phyloP scores from a whole-genome alignment of 2,113 vertebrate species.

The Hymenochirus boettgeri region DNA sequence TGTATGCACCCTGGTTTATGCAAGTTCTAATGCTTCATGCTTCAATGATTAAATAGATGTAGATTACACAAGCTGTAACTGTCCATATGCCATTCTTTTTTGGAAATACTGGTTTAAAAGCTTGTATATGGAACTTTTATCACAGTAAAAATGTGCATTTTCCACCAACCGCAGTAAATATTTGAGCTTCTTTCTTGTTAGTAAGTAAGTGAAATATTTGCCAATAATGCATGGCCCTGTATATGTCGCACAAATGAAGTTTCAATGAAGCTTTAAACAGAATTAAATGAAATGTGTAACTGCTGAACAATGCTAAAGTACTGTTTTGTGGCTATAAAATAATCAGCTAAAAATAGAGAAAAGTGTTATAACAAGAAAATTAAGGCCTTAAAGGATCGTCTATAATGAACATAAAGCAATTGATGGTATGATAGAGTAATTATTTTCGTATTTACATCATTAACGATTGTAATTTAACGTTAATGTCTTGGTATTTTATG shows the following conservation, averaged over 20 bases:
- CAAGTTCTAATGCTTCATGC: not conserved
- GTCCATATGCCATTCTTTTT: not conserved
- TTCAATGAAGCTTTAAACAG: conserved; percentile 63
- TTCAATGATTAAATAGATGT: not conserved
- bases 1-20: not conserved
- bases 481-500: conserved; percentile 60
- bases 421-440: conserved; percentile 66
- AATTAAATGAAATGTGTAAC: conserved; percentile 64
- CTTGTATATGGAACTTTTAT: too few relatives aligned
- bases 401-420: conserved; percentile 67
- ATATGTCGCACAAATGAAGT: conserved; percentile 55
- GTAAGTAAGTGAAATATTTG: conserved; percentile 12
- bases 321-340: conserved; percentile 56
- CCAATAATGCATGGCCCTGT: conserved; percentile 19
- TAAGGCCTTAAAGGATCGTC: conserved; percentile 62
- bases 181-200: conserved; percentile 3
- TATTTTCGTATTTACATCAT: conserved; percentile 66
- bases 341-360: conserved; percentile 58
- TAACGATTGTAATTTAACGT: conserved; percentile 61
- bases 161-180: not conserved
- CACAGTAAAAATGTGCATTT: not conserved
- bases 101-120: not conserved
- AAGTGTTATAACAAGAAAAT: conserved; percentile 64
- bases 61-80: not conserved
- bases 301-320: conserved; percentile 58